A percentile compares a stretch with the other conserved stretches of the same genome.
These are phyloP conservation scores for Hirtodrosophila duncani DNA, from an alignment of 2,888 invertebrate genomes.

Conservation along the genomic window DNA sequence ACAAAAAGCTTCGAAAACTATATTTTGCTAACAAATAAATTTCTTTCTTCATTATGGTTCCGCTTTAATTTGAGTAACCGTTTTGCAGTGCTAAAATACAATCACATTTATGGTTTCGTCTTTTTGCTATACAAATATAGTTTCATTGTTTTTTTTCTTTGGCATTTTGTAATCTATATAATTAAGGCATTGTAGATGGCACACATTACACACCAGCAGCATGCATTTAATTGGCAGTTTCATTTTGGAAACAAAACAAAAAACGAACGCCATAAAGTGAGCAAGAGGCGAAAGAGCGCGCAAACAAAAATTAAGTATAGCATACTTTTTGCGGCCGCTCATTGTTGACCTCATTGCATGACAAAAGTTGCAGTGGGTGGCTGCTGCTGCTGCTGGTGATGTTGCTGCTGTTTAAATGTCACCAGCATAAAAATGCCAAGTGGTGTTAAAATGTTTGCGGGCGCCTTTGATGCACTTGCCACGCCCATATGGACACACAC, in stretches of 20 bases:
- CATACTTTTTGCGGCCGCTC: slow-evolving; percentile 40
- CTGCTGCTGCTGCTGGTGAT: slow-evolving; percentile 8
- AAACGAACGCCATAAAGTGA: slow-evolving; percentile 2
- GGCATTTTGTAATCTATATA: slow-evolving; percentile 3
- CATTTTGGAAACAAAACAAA: slow-evolving; percentile 52
- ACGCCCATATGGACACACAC: slow-evolving; percentile 31
- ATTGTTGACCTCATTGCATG: slow-evolving; percentile 69
- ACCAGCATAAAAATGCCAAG: slow-evolving; percentile 67
- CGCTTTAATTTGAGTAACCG: too few relatives aligned
- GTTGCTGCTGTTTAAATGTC: slow-evolving; percentile 63
- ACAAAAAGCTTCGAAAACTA: too few relatives aligned
- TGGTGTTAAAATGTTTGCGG: slow-evolving; percentile 70
- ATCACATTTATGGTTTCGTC: too few relatives aligned
- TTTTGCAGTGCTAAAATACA: too few relatives aligned
- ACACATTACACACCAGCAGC: slow-evolving; percentile 24
- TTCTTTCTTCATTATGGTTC: too few relatives aligned
- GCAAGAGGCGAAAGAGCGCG: slow-evolving; percentile 10
- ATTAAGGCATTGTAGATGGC: slow-evolving; percentile 5
- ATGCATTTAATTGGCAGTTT: slow-evolving; percentile 66
- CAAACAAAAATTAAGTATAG: slow-evolving; percentile 25
- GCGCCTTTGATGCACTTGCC: slow-evolving; percentile 66
- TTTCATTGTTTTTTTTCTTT: slow-evolving; percentile 2
- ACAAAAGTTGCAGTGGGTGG: slow-evolving; percentile 54
- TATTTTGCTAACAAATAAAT: too few relatives aligned
- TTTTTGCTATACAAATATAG: too few relatives aligned